Evolutionary conservation across 1,140 invertebrate genomes (phyloP).

Genomic region (Drosophila pallidifrons): DNA sequence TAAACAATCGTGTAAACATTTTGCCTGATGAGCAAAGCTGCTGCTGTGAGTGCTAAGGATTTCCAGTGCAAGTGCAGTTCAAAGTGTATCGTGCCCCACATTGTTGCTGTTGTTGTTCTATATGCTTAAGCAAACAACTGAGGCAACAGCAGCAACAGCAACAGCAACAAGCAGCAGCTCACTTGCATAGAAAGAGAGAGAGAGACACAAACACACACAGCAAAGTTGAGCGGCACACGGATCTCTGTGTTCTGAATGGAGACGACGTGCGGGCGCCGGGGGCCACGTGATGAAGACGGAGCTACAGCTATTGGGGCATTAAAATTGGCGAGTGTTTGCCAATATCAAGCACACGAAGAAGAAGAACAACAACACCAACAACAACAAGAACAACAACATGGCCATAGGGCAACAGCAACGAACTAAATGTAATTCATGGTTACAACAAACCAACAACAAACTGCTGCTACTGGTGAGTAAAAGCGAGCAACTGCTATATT

Average conservation of each 20-base stretch:
- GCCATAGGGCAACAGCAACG: slow-evolving; percentile 68
- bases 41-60: slow-evolving; percentile 23
- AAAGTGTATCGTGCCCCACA: slow-evolving; percentile 38
- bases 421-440: slow-evolving; percentile 71
- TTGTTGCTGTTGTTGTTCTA: slow-evolving; percentile 13
- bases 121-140: slow-evolving; percentile 29
- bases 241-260: slow-evolving; percentile 62
- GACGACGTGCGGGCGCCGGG: slow-evolving; percentile 46
- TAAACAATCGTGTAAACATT: slow-evolving; percentile 55
- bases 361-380: slow-evolving; percentile 22
- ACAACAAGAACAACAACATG: slow-evolving; percentile 77
- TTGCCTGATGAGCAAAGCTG: slow-evolving; percentile 37
- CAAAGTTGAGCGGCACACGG: slow-evolving; percentile 17
- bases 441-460: slow-evolving; percentile 67
- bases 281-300: slow-evolving; percentile 42
- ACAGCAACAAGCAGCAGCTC: not conserved
- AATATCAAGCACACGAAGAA: slow-evolving; percentile 49
- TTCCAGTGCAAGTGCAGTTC: slow-evolving; percentile 31
- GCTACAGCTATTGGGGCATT: slow-evolving; percentile 39
- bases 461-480: slow-evolving; percentile 69
- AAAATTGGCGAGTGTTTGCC: slow-evolving; percentile 40
- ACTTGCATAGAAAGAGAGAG: not conserved
- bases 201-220: too few species aligned
- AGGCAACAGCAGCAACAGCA: not conserved
- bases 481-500: slow-evolving; percentile 48